These are phyloP conservation scores for Sciurus vulgaris DNA, from an alignment of 2,797 vertebrate species.

Conservation along the genomic window DNA sequence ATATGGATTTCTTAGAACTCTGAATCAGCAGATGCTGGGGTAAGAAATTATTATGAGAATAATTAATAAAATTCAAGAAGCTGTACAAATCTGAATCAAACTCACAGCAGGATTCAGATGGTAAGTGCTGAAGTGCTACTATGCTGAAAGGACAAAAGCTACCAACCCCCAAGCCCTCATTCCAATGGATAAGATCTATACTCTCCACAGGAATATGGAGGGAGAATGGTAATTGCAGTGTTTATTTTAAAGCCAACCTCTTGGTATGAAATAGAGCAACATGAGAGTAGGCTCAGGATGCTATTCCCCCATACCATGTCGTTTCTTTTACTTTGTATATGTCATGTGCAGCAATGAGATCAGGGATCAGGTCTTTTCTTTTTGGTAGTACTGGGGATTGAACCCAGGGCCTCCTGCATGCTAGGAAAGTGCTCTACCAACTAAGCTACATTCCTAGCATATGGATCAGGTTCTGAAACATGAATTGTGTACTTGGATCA, in stretches of 20 bases:
- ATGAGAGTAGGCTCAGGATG: background rate
- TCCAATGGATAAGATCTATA: background rate
- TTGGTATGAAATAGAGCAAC: background rate
- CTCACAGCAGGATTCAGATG: background rate
- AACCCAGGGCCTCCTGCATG: background rate
- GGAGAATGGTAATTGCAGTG: background rate
- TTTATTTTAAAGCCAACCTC: background rate
- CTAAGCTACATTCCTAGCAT: background rate
- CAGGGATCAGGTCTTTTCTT: background rate
- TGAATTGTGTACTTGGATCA: background rate
- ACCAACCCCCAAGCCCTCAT: background rate
- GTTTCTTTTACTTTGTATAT: background rate
- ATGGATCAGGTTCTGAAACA: background rate
- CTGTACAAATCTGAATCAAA: background rate
- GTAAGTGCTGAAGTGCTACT: background rate
- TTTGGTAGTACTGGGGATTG: background rate
- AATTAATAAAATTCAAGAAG: slow-evolving; percentile 25
- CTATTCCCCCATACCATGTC: background rate
- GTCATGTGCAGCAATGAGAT: background rate
- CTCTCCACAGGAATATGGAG: background rate
- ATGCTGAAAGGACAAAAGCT: background rate
- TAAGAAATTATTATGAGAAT: slow-evolving; percentile 28
- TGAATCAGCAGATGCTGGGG: background rate
- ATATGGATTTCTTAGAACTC: background rate
- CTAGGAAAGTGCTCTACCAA: background rate